Evolutionary conservation across 2,113 vertebrate species (phyloP).

Genomic region (Noturus placidus): DNA sequence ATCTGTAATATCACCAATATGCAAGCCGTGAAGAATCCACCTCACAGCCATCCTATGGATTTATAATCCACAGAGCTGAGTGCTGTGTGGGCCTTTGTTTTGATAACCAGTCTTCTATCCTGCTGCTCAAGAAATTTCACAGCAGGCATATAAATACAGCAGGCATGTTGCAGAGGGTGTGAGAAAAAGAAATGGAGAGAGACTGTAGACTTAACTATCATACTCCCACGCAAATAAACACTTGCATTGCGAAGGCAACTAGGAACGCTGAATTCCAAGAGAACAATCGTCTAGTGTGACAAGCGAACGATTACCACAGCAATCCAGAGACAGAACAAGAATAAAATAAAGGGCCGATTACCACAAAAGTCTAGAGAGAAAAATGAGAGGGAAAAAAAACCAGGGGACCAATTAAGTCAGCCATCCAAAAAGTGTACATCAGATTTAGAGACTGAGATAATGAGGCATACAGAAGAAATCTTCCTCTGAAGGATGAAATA

Average conservation of each 20-base stretch:
- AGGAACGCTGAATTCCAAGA: constrained; percentile 29
- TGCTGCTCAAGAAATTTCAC: constrained; percentile 53
- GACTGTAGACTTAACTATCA: constrained; percentile 31
- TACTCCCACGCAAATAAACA: constrained; percentile 50
- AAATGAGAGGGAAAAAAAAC: background rate
- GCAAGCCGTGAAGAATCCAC: constrained; percentile 10
- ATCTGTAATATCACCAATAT: background rate
- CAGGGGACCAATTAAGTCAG: background rate
- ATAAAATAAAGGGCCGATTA: background rate
- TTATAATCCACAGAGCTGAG: constrained; percentile 7
- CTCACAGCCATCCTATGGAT: constrained; percentile 6
- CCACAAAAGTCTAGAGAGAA: background rate
- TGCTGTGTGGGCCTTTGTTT: constrained; percentile 50
- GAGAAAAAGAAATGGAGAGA: constrained; percentile 34
- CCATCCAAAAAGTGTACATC: constrained; percentile 21
- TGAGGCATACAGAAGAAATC: constrained; percentile 36
- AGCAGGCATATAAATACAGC: constrained; percentile 40
- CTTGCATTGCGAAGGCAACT: constrained; percentile 24
- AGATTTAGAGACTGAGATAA: constrained; percentile 50
- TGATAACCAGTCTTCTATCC: constrained; percentile 47
- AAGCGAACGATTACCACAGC: constrained; percentile 2
- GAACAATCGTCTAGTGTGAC: constrained; percentile 25
- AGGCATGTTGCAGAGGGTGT: constrained; percentile 26
- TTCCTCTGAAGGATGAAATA: constrained; percentile 34
- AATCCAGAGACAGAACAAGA: constrained; percentile 6